Conservation (phyloP, 2,888 invertebrate species). For the Charanyca ferruginea region DNA sequence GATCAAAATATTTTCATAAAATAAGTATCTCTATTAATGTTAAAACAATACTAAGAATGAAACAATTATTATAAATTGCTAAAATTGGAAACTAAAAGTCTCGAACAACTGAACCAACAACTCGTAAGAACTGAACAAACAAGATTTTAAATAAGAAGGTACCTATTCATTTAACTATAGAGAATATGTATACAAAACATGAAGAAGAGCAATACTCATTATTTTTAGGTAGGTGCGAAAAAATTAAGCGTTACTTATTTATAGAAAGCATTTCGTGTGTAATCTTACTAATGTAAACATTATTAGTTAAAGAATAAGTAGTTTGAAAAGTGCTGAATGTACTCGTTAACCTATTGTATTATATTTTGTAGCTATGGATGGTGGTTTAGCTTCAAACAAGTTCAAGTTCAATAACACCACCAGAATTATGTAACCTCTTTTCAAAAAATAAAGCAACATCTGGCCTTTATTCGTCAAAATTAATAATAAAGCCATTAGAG, state of each 20-base stretch:
- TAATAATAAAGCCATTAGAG: background rate
- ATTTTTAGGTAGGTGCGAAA: conserved; percentile 18
- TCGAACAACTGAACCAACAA: background rate
- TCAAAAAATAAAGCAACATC: background rate
- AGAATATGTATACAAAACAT: background rate
- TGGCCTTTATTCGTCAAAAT: background rate
- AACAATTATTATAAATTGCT: conserved; percentile 17
- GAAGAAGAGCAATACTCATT: conserved; percentile 16
- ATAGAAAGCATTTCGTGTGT: conserved; percentile 1
- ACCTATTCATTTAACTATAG: conserved; percentile 2
- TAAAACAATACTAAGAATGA: conserved; percentile 4
- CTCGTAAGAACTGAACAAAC: conserved; percentile 21
- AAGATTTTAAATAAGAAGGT: conserved; percentile 17
- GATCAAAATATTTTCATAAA: conserved; percentile 9
- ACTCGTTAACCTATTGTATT: no score
- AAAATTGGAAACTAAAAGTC: no score
- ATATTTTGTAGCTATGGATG: no score
- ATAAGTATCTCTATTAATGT: conserved; percentile 9
- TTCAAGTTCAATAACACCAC: background rate
- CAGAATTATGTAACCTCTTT: conserved; percentile 1
- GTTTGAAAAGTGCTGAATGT: background rate
- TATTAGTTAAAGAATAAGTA: conserved; percentile 4
- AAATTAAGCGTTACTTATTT: conserved; percentile 26
- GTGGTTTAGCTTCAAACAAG: no score
- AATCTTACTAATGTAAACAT: conserved; percentile 13